These are phyloP conservation scores for Drosophila truncata DNA, from an alignment of 1,140 invertebrate species.

Conservation along the genomic window DNA sequence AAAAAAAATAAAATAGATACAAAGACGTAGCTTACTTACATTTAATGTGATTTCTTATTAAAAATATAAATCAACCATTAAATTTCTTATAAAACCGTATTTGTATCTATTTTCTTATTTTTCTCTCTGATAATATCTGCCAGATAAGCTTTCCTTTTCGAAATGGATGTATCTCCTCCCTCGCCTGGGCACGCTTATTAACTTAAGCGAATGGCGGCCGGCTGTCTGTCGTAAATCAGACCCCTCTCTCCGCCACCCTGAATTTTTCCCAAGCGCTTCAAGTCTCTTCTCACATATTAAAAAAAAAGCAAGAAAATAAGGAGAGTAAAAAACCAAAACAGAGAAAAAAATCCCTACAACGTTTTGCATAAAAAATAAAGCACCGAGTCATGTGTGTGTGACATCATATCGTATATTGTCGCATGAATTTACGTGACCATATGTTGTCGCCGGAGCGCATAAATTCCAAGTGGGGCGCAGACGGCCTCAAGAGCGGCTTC, in stretches of 20 bases:
- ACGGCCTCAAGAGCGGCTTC: conserved; percentile 61
- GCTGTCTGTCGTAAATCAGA: conserved; percentile 72
- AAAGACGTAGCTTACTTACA: too few species aligned
- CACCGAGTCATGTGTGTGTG: conserved; percentile 69
- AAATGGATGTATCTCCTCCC: conserved; percentile 28
- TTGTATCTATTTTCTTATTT: not conserved
- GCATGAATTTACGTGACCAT: conserved; percentile 84
- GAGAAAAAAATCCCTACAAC: conserved; percentile 71
- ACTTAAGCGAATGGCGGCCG: conserved; percentile 63
- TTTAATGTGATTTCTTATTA: not conserved
- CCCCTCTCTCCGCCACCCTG: conserved; percentile 12
- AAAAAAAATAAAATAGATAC: too few species aligned
- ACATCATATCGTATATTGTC: conserved; percentile 84
- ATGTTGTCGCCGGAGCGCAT: conserved; percentile 81
- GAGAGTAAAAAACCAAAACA: conserved; percentile 39
- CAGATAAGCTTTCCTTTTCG: conserved; percentile 27
- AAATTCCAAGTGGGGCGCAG: conserved; percentile 78
- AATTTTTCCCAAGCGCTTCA: conserved; percentile 47
- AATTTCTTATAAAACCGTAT: not conserved
- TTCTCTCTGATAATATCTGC: conserved; percentile 4
- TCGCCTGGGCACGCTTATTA: conserved; percentile 66
- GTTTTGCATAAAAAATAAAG: conserved; percentile 83
- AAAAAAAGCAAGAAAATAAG: conserved; percentile 33
- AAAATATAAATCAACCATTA: not conserved
- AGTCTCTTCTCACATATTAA: conserved; percentile 80